A percentile compares a stretch with the other conserved stretches of the same genome.
Evolutionary conservation across 2,113 vertebrate species (phyloP).

Genomic region (Felis catus): DNA sequence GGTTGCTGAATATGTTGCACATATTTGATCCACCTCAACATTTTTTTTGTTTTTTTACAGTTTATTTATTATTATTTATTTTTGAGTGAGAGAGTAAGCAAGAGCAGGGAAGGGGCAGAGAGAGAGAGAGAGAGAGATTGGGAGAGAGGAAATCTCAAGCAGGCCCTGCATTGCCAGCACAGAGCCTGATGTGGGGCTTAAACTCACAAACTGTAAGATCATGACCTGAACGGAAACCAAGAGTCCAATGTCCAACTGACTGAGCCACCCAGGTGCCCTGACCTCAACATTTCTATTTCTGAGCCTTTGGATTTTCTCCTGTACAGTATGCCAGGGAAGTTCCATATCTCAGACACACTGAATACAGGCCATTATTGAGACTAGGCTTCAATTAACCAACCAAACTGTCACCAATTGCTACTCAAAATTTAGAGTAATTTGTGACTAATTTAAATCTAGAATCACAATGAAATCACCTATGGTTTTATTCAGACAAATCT

Average conservation of each 20-base stretch:
- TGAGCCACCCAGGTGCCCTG: too few relatives aligned
- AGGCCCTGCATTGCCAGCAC: too few relatives aligned
- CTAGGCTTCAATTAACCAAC: background rate
- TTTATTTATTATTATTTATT: too few relatives aligned
- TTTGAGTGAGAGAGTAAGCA: too few relatives aligned
- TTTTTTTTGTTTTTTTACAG: background rate
- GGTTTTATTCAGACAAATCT: background rate
- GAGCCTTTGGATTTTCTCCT: background rate
- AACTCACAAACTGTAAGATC: too few relatives aligned
- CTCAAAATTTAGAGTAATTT: background rate
- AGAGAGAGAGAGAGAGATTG: too few relatives aligned
- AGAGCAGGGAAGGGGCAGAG: too few relatives aligned
- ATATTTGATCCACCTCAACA: background rate
- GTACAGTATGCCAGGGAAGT: background rate
- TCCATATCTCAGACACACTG: background rate
- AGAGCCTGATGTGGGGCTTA: too few relatives aligned
- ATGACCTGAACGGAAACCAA: too few relatives aligned
- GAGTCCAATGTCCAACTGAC: too few relatives aligned
- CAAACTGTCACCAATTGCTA: background rate
- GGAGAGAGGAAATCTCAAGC: too few relatives aligned
- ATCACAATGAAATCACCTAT: background rate
- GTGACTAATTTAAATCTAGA: background rate
- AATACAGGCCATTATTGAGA: background rate
- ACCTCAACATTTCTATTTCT: background rate
- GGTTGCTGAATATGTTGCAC: background rate